Conservation (phyloP, 2,113 vertebrate genomes). For the Datnioides undecimradiatus region DNA sequence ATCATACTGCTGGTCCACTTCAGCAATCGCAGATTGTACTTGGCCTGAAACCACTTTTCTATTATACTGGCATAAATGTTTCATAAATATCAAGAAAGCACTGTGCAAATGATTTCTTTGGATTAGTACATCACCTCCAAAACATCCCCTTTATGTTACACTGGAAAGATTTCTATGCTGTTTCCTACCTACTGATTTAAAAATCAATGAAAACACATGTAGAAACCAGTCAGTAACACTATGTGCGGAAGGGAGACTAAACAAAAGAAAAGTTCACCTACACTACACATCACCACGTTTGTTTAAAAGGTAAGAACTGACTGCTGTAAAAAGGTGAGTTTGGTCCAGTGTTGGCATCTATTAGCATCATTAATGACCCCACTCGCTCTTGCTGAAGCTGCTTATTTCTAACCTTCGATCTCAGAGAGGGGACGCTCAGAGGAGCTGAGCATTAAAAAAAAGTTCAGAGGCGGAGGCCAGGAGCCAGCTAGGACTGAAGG, state of each 20-base stretch:
- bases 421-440: slow-evolving; percentile 4
- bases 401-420: slow-evolving; percentile 43
- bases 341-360: slow-evolving; percentile 70
- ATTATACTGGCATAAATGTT: slow-evolving; percentile 22
- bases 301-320: slow-evolving; percentile 38
- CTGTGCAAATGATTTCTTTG: slow-evolving; percentile 78
- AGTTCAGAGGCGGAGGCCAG: slow-evolving; percentile 23
- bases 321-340: slow-evolving; percentile 56
- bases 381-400: slow-evolving; percentile 44
- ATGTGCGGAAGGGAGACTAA: slow-evolving; percentile 40
- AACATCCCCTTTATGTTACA: slow-evolving; percentile 50
- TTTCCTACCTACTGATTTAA: not conserved
- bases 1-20: slow-evolving; percentile 6
- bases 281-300: slow-evolving; percentile 18
- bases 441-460: slow-evolving; percentile 16
- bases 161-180: slow-evolving; percentile 4
- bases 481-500: slow-evolving; percentile 82
- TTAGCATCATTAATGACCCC: slow-evolving; percentile 44
- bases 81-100: slow-evolving; percentile 45
- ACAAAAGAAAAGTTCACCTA: slow-evolving; percentile 34
- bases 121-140: slow-evolving; percentile 71
- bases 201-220: slow-evolving; percentile 27
- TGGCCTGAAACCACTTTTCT: slow-evolving; percentile 11
- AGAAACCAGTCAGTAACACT: slow-evolving; percentile 36
- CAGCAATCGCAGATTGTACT: slow-evolving; percentile 26